phyloP scores from a whole-genome alignment of 2,888 invertebrate genomes.

The Cyrtodaria siliqua region DNA sequence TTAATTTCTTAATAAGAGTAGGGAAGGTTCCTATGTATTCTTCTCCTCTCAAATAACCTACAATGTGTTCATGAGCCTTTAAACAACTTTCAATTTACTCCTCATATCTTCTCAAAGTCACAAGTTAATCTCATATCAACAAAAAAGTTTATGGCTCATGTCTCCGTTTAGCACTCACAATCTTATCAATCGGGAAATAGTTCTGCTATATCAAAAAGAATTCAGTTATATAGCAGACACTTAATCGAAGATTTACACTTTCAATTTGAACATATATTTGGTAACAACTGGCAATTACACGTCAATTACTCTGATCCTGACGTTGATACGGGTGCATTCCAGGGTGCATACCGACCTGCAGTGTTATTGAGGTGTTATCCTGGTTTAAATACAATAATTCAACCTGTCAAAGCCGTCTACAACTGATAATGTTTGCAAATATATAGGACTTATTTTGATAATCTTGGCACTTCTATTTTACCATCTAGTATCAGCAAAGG shows the following conservation, averaged over 20 bases:
- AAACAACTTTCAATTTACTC: no score
- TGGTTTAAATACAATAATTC: conserved; percentile 1
- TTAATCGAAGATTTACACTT: conserved; percentile 34
- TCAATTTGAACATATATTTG: conserved; percentile 15
- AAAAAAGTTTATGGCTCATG: no score
- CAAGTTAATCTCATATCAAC: no score
- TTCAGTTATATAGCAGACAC: conserved; percentile 3
- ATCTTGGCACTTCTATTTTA: no score
- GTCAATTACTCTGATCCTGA: conserved; percentile 18
- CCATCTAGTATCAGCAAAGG: no score
- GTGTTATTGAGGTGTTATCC: no score
- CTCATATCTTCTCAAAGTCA: no score
- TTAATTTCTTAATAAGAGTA: no score
- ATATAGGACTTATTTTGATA: no score
- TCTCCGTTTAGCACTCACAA: conserved; percentile 1
- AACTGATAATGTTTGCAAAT: conserved; percentile 2
- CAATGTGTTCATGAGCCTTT: no score
- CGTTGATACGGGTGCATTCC: conserved; percentile 5
- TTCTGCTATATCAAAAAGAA: conserved; percentile 5
- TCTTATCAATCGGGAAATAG: conserved; percentile 29
- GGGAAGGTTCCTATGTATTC: no score
- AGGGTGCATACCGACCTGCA: not conserved
- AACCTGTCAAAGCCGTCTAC: not conserved
- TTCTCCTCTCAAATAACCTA: no score
- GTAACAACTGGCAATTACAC: conserved; percentile 23